Conservation (phyloP, 2,797 vertebrate species). For the Sebastes diploproa region DNA sequence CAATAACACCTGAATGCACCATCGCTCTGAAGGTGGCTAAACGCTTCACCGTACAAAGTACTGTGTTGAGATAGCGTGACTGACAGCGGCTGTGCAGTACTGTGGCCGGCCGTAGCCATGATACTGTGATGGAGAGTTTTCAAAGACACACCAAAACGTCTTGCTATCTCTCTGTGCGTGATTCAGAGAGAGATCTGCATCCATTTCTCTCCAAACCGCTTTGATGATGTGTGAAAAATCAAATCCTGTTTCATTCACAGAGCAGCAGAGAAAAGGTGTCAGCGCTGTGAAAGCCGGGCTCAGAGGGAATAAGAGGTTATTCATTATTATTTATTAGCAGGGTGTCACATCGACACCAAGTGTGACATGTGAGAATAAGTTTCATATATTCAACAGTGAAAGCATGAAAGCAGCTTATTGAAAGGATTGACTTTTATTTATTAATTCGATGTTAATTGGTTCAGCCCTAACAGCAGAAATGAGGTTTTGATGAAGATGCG, state of each 20-base stretch:
- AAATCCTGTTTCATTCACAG: slow-evolving; percentile 29
- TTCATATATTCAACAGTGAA: neutral
- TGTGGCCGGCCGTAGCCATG: too few relatives aligned
- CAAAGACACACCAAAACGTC: too few relatives aligned
- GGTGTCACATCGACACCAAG: slow-evolving; percentile 9
- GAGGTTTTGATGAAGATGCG: neutral
- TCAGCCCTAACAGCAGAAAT: neutral
- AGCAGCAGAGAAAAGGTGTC: slow-evolving; percentile 37
- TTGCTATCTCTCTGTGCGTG: too few relatives aligned
- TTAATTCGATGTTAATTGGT: neutral
- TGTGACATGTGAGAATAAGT: neutral
- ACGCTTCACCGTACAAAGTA: too few relatives aligned
- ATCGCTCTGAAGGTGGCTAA: too few relatives aligned
- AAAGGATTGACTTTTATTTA: neutral
- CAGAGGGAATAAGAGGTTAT: neutral
- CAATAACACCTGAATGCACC: too few relatives aligned
- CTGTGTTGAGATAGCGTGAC: too few relatives aligned
- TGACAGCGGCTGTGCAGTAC: too few relatives aligned
- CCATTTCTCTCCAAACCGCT: too few relatives aligned
- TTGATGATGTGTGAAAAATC: slow-evolving; percentile 52
- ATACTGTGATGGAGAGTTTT: too few relatives aligned
- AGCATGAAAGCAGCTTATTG: neutral
- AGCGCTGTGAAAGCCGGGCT: slow-evolving; percentile 4
- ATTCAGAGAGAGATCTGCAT: too few relatives aligned
- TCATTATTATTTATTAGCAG: slow-evolving; percentile 32